Evolutionary conservation across 2,797 vertebrate genomes (phyloP).

Genomic region (Centropyge bicolor): DNA sequence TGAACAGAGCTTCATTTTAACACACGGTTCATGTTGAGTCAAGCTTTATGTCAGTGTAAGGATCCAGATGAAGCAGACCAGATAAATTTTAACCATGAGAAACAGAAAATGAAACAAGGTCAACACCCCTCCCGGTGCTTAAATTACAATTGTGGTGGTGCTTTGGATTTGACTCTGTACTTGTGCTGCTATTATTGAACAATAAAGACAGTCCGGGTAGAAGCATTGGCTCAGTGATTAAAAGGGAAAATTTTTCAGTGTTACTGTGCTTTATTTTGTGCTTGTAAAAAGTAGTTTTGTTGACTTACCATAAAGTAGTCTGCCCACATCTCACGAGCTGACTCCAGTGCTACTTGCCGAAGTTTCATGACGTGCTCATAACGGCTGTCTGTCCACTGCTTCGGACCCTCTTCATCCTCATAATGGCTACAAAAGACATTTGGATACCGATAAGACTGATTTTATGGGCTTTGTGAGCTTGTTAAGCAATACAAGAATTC

Average conservation of each 20-base stretch:
- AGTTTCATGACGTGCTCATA: constrained; percentile 95
- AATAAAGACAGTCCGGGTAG: constrained; percentile 2
- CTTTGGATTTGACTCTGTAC: constrained; percentile 33
- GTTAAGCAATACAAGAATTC: background rate
- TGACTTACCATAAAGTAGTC: constrained; percentile 92
- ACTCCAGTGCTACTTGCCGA: constrained; percentile 91
- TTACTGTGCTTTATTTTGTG: constrained; percentile 13
- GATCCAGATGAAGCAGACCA: constrained; percentile 34
- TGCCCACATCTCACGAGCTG: constrained; percentile 93
- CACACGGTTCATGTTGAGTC: constrained; percentile 15
- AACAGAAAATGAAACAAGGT: constrained; percentile 31
- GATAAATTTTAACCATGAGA: constrained; percentile 33
- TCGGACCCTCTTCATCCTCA: constrained; percentile 89
- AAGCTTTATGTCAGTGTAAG: constrained; percentile 12
- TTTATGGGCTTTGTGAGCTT: background rate
- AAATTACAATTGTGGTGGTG: constrained; percentile 31
- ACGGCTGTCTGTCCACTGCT: constrained; percentile 90
- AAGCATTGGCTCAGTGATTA: background rate
- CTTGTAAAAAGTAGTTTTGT: constrained; percentile 10
- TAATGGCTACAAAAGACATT: constrained; percentile 82
- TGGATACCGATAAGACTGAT: constrained; percentile 5
- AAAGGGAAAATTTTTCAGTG: constrained; percentile 30
- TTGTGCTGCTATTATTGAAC: constrained; percentile 46
- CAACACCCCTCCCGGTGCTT: constrained; percentile 22
- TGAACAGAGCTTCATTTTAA: constrained; percentile 16